Percentiles rank a stretch among this genome's conserved stretches.
Conservation (phyloP, 2,888 invertebrate species). For the Oxystoma pomonae region DNA sequence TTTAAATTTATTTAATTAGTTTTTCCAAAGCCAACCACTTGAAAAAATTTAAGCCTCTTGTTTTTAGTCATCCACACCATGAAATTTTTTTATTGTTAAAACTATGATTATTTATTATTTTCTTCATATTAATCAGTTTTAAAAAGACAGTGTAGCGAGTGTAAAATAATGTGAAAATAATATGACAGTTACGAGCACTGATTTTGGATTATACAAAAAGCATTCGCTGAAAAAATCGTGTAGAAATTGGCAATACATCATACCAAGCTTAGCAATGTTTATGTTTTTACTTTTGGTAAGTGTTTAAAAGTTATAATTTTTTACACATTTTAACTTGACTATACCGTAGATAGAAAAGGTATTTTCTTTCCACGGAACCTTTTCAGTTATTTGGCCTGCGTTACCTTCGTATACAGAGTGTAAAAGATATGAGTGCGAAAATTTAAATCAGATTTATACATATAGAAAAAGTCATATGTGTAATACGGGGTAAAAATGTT, state of each 20-base stretch:
- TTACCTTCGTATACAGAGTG: too few species aligned
- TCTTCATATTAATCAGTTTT: too few species aligned
- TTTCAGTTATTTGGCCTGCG: too few species aligned
- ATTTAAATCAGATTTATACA: too few species aligned
- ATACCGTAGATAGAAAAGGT: too few species aligned
- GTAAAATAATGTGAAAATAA: neutral
- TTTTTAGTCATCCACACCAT: neutral
- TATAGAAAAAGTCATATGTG: too few species aligned
- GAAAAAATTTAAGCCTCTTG: neutral
- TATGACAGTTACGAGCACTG: conserved; percentile 19
- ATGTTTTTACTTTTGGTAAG: conserved; percentile 33
- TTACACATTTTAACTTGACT: too few species aligned
- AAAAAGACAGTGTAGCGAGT: neutral
- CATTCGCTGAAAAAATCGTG: conserved; percentile 18
- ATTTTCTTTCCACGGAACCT: too few species aligned
- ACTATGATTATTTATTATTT: too few species aligned
- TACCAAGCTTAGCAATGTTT: conserved; percentile 26
- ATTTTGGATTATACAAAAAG: conserved; percentile 35
- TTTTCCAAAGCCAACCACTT: neutral
- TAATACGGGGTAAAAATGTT: too few species aligned
- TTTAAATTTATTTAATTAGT: neutral
- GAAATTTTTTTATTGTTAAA: too few species aligned
- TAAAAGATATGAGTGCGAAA: too few species aligned
- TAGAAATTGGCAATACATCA: conserved; percentile 23
- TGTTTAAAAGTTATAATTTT: conserved; percentile 13